Conservation (phyloP, 1,140 invertebrate species). For the Melanaphis sacchari region DNA sequence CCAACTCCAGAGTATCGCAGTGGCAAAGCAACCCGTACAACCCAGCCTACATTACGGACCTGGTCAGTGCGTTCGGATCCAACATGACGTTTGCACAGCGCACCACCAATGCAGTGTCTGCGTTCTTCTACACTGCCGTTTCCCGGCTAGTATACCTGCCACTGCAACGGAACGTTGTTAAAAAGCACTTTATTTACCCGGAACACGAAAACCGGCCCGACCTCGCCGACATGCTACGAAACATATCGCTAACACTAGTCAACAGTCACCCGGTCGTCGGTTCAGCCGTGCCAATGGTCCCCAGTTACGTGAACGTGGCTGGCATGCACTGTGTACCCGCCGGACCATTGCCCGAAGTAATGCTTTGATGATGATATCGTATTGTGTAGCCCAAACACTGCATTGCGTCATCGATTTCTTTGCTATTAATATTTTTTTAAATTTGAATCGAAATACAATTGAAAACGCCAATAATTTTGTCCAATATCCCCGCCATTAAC, state of each 20-base stretch:
- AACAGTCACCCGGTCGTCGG: conserved; percentile 68
- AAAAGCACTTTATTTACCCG: conserved; percentile 59
- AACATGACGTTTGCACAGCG: conserved; percentile 35
- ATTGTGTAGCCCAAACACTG: background rate
- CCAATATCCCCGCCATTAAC: background rate
- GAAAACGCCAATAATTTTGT: background rate
- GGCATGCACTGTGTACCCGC: conserved; percentile 66
- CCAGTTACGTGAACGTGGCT: conserved; percentile 68
- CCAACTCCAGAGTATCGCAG: conserved; percentile 36
- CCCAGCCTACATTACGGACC: conserved; percentile 45
- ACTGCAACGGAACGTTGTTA: conserved; percentile 52
- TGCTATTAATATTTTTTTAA: background rate
- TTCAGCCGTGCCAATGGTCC: conserved; percentile 64
- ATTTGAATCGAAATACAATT: background rate
- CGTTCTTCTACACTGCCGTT: background rate
- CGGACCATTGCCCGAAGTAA: conserved; percentile 58
- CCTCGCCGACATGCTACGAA: conserved; percentile 58
- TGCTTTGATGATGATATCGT: background rate
- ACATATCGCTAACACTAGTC: conserved; percentile 65
- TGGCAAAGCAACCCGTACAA: conserved; percentile 45
- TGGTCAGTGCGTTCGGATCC: background rate
- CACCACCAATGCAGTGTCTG: background rate
- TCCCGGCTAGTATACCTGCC: conserved; percentile 14
- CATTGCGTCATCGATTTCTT: background rate
- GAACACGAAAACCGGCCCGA: conserved; percentile 59